phyloP scores from a whole-genome alignment of 2,797 vertebrate genomes.

The Phoebastria nigripes region DNA sequence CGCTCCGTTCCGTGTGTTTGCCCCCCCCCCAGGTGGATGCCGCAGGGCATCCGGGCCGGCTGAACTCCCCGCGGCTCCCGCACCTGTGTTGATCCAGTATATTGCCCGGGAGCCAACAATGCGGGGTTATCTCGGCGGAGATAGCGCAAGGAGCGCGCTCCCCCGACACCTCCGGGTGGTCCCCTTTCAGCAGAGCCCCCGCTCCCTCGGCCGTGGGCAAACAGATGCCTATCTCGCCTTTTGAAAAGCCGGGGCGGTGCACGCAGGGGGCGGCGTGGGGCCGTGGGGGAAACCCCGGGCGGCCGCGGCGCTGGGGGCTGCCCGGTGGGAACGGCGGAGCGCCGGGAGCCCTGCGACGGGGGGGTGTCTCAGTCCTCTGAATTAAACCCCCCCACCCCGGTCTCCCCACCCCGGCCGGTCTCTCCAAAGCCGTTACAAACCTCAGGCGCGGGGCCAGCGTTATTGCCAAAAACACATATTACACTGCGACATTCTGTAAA shows the following conservation, averaged over 20 bases:
- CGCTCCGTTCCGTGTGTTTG: neutral
- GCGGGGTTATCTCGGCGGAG: constrained; percentile 58
- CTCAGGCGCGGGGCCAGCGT: constrained; percentile 53
- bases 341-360: accelerated
- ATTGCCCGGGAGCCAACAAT: constrained; percentile 57
- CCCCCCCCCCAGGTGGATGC: neutral
- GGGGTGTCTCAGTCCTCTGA: neutral
- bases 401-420: neutral
- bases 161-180: constrained; percentile 52
- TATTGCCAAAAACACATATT: constrained; percentile 75
- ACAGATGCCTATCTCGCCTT: constrained; percentile 31
- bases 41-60: neutral
- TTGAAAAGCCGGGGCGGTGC: neutral
- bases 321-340: neutral
- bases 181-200: constrained; percentile 25
- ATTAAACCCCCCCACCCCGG: neutral
- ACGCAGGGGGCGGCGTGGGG: neutral
- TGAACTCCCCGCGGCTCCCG: constrained; percentile 41
- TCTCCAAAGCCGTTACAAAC: neutral
- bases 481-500: constrained; percentile 78
- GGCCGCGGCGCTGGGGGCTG: no score
- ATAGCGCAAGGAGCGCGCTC: constrained; percentile 2
- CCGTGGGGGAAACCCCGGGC: neutral
- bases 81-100: constrained; percentile 73
- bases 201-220: neutral